Evolutionary conservation across 2,888 invertebrate genomes (phyloP).

Genomic region (Andrena hattorfiana): DNA sequence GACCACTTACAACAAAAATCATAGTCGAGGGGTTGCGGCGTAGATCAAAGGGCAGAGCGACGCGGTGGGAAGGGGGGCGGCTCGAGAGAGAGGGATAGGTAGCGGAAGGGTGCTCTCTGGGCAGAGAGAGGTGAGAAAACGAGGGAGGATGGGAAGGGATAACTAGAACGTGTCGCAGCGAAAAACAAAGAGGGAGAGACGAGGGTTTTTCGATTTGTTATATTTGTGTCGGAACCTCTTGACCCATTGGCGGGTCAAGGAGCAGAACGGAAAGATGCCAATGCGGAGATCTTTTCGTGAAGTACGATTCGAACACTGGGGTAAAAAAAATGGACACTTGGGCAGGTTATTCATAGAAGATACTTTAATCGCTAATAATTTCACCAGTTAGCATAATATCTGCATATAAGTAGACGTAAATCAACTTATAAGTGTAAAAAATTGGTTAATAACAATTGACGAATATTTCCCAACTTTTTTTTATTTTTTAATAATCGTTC

Average conservation of each 20-base stretch:
- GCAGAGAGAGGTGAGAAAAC: constrained; percentile 11
- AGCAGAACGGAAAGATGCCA: constrained; percentile 44
- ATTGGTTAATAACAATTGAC: no score
- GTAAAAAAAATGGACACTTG: background rate
- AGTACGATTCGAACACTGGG: constrained; percentile 2
- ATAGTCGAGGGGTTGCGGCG: constrained; percentile 7
- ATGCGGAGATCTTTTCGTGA: constrained; percentile 17
- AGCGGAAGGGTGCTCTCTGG: constrained; percentile 39
- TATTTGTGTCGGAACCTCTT: constrained; percentile 56
- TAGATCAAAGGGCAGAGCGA: constrained; percentile 4
- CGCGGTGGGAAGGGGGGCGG: background rate
- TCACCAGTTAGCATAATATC: no score
- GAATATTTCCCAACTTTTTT: no score
- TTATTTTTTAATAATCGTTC: background rate
- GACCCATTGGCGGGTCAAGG: constrained; percentile 59
- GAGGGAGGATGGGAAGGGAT: constrained; percentile 32
- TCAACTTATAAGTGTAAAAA: no score
- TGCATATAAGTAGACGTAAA: no score
- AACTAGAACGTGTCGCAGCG: constrained; percentile 55
- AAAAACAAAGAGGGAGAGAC: constrained; percentile 50
- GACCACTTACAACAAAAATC: constrained; percentile 12
- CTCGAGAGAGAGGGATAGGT: constrained; percentile 22
- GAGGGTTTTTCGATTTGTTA: constrained; percentile 63
- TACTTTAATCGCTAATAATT: background rate
- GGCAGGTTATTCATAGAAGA: constrained; percentile 8